Base-by-base conservation (phyloP, 1,140 invertebrate genomes). In the Oncopodura yosiiana region DNA sequence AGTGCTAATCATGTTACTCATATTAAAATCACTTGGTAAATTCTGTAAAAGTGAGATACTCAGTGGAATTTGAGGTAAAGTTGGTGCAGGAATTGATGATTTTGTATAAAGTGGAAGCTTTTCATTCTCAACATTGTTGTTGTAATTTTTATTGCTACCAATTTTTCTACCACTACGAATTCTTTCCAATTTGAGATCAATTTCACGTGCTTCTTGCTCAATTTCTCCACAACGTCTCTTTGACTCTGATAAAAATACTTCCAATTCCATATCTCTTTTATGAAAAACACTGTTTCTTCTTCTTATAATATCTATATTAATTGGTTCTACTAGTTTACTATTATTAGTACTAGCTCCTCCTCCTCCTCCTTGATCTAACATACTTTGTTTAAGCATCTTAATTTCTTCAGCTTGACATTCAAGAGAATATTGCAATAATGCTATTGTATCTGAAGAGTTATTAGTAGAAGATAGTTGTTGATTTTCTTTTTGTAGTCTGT, bases 351-450 rank as follows among this genome's bases (percentile, higher is more conserved):
- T 24, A 32, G 26, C 1, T 37, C 9, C 12, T 36, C 27, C 24
- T 23, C 44, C 51, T 36, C 41, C 30, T 16, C 19, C 9, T 24
- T 39, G 6, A 14, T 9, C 9, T 39, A 11, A 32, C 3, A 21
- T 38, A 3, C 21, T 19, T 50, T n/a, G 1, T n/a, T 30, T 49
- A 18, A 45, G 18, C 3, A 3, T 27, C 49, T 50, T 32, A 12
- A 63, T 56, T 58, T 63, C 58, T 32, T 63, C 58, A 11, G 43
- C 36, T 50, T 63, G 62, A 12, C 34, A 24, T 43, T 63, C 62
- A 6, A 63, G 5, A 14, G 27, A 29, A 39, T 60, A 60, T 44
- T 63, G 58, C 14, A 63, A 43, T 23, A 63, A 51, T 14, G 62
- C 52, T 23, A 60, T 21, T 23, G 29, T 55, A 34, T 63, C 62